Percentiles rank a stretch among this genome's conserved stretches.
Evolutionary conservation across 2,113 vertebrate species (phyloP).

Genomic region (Crotalus horridus): DNA sequence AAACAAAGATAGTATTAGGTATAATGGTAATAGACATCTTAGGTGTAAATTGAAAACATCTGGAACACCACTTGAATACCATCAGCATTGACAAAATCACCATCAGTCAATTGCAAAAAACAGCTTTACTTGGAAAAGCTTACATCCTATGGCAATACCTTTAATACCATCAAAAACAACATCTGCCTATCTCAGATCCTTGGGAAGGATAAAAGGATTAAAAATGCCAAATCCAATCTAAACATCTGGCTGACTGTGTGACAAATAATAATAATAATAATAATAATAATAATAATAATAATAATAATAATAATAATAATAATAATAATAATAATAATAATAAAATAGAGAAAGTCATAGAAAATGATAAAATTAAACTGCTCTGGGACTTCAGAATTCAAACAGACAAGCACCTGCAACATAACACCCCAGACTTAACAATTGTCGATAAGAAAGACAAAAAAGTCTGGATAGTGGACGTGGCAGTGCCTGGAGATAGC

Average conservation of each 20-base stretch:
- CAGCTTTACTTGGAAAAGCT: background rate
- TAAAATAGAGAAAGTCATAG: no score
- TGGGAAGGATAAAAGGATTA: background rate
- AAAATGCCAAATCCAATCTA: background rate
- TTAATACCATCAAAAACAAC: background rate
- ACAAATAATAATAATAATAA: background rate
- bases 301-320: background rate
- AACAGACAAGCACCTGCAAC: no score
- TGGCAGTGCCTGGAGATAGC: no score
- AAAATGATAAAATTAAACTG: no score
- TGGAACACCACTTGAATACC: background rate
- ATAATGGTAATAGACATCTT: background rate
- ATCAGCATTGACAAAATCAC: background rate
- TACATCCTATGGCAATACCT: background rate
- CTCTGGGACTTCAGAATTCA: no score
- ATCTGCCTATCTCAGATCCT: background rate
- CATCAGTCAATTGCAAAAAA: background rate
- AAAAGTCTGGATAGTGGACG: no score
- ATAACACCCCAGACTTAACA: no score
- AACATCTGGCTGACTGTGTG: background rate
- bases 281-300: background rate
- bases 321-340: no score
- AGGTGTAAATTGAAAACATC: background rate
- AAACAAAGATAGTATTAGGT: background rate
- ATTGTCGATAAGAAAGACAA: no score